Percentiles rank a stretch among this genome's conserved stretches.
Evolutionary conservation across 2,113 vertebrate species (phyloP).

Genomic region (Tretioscincus oriximinensis): DNA sequence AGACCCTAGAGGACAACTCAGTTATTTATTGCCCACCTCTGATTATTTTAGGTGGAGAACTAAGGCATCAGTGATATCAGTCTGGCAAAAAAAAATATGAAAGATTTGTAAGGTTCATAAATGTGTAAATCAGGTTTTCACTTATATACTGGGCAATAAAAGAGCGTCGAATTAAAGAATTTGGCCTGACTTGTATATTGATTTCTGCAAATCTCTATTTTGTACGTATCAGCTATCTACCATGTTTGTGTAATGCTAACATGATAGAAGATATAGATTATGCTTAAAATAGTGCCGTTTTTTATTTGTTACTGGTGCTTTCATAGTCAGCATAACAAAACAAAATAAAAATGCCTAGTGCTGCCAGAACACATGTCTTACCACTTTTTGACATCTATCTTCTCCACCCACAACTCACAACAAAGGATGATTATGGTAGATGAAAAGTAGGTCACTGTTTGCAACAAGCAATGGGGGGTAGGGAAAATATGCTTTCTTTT

Average conservation of each 20-base stretch:
- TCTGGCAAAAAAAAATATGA: not conserved
- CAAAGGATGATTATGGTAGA: not conserved
- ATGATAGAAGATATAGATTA: not conserved
- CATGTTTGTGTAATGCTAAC: not conserved
- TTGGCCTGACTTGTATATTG: not conserved
- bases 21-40: not conserved
- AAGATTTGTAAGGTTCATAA: not conserved
- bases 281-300: not conserved
- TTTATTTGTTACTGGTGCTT: not conserved
- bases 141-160: not conserved
- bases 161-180: not conserved
- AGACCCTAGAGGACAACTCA: not conserved
- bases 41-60: not conserved
- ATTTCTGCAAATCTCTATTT: not conserved
- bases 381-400: not conserved
- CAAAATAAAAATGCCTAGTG: not conserved
- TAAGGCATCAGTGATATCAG: not conserved
- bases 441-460: conserved; percentile 23
- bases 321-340: not conserved
- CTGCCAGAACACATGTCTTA: not conserved
- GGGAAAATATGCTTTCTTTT: conserved; percentile 4
- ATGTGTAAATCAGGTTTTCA: not conserved
- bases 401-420: not conserved
- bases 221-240: not conserved
- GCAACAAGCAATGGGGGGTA: not conserved